Base-by-base conservation (phyloP, 2,888 invertebrate genomes). In the Sarcophaga subvicina region DNA sequence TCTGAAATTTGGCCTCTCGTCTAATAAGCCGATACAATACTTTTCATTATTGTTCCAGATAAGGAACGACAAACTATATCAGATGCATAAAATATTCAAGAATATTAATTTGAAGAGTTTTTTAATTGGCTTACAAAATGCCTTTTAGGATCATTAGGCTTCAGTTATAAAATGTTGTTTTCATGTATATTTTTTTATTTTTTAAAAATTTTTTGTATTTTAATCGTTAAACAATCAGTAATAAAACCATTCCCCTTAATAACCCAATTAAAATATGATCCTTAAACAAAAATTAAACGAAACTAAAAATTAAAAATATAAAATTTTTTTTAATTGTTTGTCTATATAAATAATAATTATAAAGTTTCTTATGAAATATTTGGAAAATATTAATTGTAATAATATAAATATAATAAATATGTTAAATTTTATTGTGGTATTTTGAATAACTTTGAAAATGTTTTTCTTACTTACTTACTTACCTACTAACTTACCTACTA, bases 201-300 rank as follows among this genome's bases (percentile, higher is more conserved):
- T 3, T 54, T 11, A 59, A 80, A 10, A 59, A 47, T 64, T 64
- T 85, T 78, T 78, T 78, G 81, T 60, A 80, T 73, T 27, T 71
- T 76, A 82, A 66, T 76, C 64, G 59, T 75, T 72, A 25, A 12
- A 10, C 37, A 37, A 37, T 37, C 10, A 8, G 37, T 2, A 37
- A 37, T 10, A 27, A 72, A 10, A 64, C 54, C 0, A 76, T 54
- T 75, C 37, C 6, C 47, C 49, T 22, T 22, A 45, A 22, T 54
- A 12, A 37, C 8, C 6, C 45, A 20, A 66, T 27, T 27, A 45
- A 47, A 78, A 20, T 37, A 59, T 69, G 62, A 22, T 60, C 10
- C 14, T 45, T 66, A 67, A 47, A 63, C 54, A 59, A 66, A 27
- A 59, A 49, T 49, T 47, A 37, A 45, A 22, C 62, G 6, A 60